Percentiles rank a stretch among this genome's conserved stretches.
These are phyloP conservation scores for Orthonevra nobilis DNA, from an alignment of 2,888 invertebrate species.

Conservation along the genomic window DNA sequence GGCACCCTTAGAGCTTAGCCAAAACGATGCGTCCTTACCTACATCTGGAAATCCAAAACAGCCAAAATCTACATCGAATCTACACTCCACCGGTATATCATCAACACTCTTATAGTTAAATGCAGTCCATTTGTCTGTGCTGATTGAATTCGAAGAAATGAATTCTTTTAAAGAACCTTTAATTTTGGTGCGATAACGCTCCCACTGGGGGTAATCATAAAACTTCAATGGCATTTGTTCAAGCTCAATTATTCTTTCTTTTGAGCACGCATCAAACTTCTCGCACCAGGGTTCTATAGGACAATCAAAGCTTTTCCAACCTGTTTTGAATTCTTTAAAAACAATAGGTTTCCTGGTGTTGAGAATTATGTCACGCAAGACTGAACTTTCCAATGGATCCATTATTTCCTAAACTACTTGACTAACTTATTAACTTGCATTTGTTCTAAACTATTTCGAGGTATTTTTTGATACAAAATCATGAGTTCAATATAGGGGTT, in stretches of 20 bases:
- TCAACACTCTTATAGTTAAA: conserved; percentile 75
- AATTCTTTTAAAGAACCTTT: conserved; percentile 85
- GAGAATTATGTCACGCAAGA: conserved; percentile 76
- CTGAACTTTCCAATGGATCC: conserved; percentile 5
- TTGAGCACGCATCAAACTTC: conserved; percentile 69
- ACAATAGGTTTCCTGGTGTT: conserved; percentile 77
- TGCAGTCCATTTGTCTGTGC: conserved; percentile 74
- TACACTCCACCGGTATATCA: conserved; percentile 74
- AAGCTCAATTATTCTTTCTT: conserved; percentile 66
- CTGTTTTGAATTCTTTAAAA: conserved; percentile 73
- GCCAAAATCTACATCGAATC: conserved; percentile 83
- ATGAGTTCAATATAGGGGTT: too few relatives aligned
- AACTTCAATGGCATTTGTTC: conserved; percentile 72
- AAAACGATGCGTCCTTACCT: conserved; percentile 89
- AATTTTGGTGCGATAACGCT: conserved; percentile 84
- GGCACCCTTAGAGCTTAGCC: conserved; percentile 93
- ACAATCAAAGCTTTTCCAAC: conserved; percentile 76
- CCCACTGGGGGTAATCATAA: conserved; percentile 87
- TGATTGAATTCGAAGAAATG: conserved; percentile 77
- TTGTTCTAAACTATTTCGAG: too few relatives aligned
- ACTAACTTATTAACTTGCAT: too few relatives aligned
- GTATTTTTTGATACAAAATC: too few relatives aligned
- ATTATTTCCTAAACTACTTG: too few relatives aligned
- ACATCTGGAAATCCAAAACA: conserved; percentile 87
- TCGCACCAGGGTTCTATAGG: conserved; percentile 75